A percentile compares a stretch with the other conserved stretches of the same genome.
phyloP scores from a whole-genome alignment of 2,888 invertebrate genomes.

The Trichacis sp. region DNA sequence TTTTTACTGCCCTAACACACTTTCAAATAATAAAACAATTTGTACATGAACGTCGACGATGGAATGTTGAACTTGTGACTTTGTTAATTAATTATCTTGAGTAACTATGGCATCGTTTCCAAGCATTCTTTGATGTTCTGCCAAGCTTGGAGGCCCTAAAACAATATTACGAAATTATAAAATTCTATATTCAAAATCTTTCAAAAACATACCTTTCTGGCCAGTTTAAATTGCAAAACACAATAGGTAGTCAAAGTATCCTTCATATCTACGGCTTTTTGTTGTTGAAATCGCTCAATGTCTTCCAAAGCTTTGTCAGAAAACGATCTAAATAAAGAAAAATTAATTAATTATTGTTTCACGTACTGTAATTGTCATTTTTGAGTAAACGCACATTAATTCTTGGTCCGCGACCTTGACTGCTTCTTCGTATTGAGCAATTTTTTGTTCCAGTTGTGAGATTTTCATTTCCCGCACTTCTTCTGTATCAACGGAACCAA shows the following conservation, averaged over 20 bases:
- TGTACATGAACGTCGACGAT: constrained; percentile 44
- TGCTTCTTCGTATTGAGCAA: constrained; percentile 73
- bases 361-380: neutral
- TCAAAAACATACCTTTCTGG: constrained; percentile 75
- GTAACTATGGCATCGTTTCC: constrained; percentile 76
- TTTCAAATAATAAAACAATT: constrained; percentile 51
- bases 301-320: constrained; percentile 77
- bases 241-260: constrained; percentile 80
- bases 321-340: constrained; percentile 78
- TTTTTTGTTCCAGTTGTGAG: constrained; percentile 76
- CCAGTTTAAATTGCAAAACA: constrained; percentile 79
- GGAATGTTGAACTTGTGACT: constrained; percentile 58
- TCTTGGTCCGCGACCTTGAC: constrained; percentile 74
- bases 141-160: constrained; percentile 82
- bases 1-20: constrained; percentile 45
- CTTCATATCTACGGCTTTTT: constrained; percentile 79
- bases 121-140: constrained; percentile 81
- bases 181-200: constrained; percentile 36
- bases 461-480: constrained; percentile 80
- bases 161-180: constrained; percentile 39
- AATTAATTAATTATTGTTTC: too few relatives aligned
- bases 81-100: too few relatives aligned
- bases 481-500: constrained; percentile 81
- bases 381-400: constrained; percentile 71
- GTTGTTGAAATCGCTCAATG: constrained; percentile 79